Conservation (phyloP, 2,113 vertebrate genomes). For the Parus major region DNA sequence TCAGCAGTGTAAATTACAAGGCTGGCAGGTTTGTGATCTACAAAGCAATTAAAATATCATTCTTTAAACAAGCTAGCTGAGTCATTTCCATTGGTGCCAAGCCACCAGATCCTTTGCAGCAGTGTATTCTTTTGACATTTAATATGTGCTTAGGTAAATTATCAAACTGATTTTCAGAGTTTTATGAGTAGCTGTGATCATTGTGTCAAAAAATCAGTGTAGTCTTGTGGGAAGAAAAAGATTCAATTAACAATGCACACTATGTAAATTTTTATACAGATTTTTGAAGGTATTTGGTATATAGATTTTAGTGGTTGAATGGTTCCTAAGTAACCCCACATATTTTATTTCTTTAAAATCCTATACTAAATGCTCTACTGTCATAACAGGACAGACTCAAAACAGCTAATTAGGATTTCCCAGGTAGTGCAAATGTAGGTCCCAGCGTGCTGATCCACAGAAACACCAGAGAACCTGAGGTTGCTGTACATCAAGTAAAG, state of each 20-base stretch:
- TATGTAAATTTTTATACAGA: background rate
- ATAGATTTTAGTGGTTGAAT: background rate
- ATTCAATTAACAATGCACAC: background rate
- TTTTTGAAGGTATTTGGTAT: background rate
- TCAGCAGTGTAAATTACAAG: conserved; percentile 87
- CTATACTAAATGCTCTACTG: background rate
- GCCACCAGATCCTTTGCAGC: background rate
- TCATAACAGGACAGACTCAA: background rate
- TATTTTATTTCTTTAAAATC: background rate
- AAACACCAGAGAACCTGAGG: background rate
- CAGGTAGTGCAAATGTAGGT: background rate
- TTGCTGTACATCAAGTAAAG: background rate
- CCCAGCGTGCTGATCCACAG: background rate
- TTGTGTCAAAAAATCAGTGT: background rate
- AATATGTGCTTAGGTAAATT: background rate
- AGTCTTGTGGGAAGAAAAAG: background rate
- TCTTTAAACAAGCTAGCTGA: conserved; percentile 34
- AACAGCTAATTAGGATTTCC: background rate
- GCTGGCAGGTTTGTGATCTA: conserved; percentile 89
- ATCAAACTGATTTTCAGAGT: background rate
- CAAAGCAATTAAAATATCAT: conserved; percentile 13
- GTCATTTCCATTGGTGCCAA: conserved; percentile 32
- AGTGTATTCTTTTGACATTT: background rate
- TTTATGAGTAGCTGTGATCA: background rate
- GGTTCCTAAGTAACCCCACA: background rate